Base-by-base conservation (phyloP, 53 echinoderm and acorn worm species). In the Mesocentrotus franciscanus region DNA sequence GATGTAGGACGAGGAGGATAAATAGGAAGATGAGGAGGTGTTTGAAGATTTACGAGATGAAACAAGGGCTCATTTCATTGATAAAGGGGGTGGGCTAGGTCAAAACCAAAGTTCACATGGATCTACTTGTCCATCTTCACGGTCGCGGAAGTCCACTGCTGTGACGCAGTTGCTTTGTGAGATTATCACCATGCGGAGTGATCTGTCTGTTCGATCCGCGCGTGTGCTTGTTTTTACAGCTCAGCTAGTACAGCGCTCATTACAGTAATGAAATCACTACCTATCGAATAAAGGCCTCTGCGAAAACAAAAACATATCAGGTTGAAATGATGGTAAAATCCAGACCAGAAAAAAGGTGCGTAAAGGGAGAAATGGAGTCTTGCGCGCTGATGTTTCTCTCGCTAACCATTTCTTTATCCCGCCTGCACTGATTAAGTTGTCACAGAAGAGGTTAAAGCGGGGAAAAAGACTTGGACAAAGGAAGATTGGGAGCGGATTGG, bases 241-340 rank as follows among this genome's bases (percentile, higher is more conserved):
- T 56, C 49, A 57, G 5, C 16, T 26, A 32, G 39, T 68, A 8
- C 49, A 11, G 42, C 74, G 74, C 92, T 92, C 92, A 92, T 92
- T 92, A 92, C 92, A 10, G 75, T 72, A 92, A 92, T 92, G 92
- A 92, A 92, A 92, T 92, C 92, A 74, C 72, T 26, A 56, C 92
- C 10, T 34, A 26, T 11, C 66, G 56, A 56, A 9, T 92, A 27
- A 92, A 56, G 72, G 39, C 74, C 49, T 27, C 61, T 61, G 66
- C n/a, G 87, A 57, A 91, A 91, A 91, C 32, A 91, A 91, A 91
- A 90, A 60, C 59, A 90, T 59, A 90, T 60, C 58, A 42, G 60
- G 90, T 81, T 36, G 42, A 81, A 36, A 22, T 42, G 29, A 32
- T 74, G 32, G 30, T 32, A 12, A 30, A 12, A 39, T 81, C 81